Percentiles rank a stretch among this genome's conserved stretches.
phyloP scores from a whole-genome alignment of 2,888 invertebrate species.

The Lochmaea capreae region DNA sequence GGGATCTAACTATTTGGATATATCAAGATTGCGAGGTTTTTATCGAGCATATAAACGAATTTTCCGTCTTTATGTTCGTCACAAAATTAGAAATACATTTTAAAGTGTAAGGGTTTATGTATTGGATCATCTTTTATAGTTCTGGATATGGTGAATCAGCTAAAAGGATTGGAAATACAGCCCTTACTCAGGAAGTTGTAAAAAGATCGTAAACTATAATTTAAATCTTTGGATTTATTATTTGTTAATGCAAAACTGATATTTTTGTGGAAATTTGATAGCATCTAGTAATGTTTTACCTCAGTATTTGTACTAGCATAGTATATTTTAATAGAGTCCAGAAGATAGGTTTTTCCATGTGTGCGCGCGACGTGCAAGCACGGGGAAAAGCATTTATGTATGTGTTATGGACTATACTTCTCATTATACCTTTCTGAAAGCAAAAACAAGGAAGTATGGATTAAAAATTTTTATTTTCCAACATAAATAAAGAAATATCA shows the following conservation, averaged over 20 bases:
- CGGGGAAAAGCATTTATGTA: too few relatives aligned
- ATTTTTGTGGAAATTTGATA: too few relatives aligned
- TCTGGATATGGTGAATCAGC: neutral
- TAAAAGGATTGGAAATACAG: constrained; percentile 1
- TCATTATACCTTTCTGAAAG: too few relatives aligned
- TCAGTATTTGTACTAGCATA: too few relatives aligned
- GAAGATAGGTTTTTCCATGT: too few relatives aligned
- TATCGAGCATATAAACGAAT: constrained; percentile 17
- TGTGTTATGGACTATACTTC: too few relatives aligned
- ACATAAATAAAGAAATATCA: too few relatives aligned
- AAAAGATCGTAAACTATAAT: neutral
- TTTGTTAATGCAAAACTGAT: neutral
- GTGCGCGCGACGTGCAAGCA: too few relatives aligned
- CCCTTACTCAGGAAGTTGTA: neutral
- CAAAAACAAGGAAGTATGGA: too few relatives aligned
- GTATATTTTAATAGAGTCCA: too few relatives aligned
- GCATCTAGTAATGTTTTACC: too few relatives aligned
- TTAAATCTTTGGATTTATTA: neutral
- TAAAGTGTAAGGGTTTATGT: constrained; percentile 8
- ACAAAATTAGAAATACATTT: constrained; percentile 20
- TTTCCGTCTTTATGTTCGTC: constrained; percentile 12
- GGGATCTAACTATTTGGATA: constrained; percentile 29
- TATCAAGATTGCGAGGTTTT: constrained; percentile 13
- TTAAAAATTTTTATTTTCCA: too few relatives aligned
- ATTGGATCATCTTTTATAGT: constrained; percentile 15